Evolutionary conservation across 2,113 vertebrate species (phyloP), one percentile per base, ranked within the genome.

Genomic region (Theropithecus gelada): DNA sequence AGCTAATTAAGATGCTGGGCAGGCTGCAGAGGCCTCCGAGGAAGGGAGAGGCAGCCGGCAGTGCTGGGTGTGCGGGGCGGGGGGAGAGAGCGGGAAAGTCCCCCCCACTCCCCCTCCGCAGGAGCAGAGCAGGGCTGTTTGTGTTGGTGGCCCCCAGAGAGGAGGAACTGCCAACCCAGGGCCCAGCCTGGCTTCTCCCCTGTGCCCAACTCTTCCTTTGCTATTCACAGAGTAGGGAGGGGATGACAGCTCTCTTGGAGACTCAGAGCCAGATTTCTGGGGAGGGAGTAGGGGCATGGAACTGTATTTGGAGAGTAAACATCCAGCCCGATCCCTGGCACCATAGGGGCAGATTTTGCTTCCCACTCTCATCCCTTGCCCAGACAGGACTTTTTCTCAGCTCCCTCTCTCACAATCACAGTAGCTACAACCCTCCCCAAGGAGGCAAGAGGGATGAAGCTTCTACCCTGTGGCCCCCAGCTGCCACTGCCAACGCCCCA

Each of bases 1-100:
- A 97, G 96, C 97, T 98, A 97, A 98, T 98, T 98, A 96, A 96
- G 95, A 98, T 94, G 91, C 97, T 88, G 95, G 94, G 89, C 96
- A 96, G 89, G 95, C 95, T 93, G 95, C 92, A 92, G 89, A 92
- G 76, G 94, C 94, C 96, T 97, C 14, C 1, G 22, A 68, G 97
- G 95, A 43, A 87, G 95, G 92, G 88, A 90, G 86, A 97, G 88
- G 90, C 97, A 75, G 95, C 93, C 95, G 38, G 96, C 97, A 96
- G 96, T 64, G 92, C 76, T 81, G 52, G 68, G 76, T 27, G 61
- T 12, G 23, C 8, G 45, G 45, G 45, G 43, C 11, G 66, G 78
- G 25, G 0, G 11, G 57, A 43, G 81, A 82, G 91, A 90, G 59
- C 9, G 10, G 81, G 64, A 22, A 50, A 88, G 85, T 50, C 12